Percentiles rank a stretch among this genome's conserved stretches.
phyloP scores from a whole-genome alignment of 1,140 invertebrate species.

The Drosophila nigrodunni region DNA sequence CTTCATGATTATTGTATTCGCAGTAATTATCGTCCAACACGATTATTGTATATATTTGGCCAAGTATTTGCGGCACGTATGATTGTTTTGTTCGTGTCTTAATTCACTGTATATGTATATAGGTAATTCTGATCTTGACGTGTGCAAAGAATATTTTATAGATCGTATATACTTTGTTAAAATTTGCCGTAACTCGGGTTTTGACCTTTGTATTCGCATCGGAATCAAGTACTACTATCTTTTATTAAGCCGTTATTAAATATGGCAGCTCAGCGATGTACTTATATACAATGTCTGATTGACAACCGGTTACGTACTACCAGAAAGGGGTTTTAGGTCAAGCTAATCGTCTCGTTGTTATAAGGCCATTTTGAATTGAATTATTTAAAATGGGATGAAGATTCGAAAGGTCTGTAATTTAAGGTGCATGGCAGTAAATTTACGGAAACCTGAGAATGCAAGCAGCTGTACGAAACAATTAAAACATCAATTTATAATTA shows the following conservation, averaged over 20 bases:
- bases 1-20: no score
- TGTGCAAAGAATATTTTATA: constrained; percentile 14
- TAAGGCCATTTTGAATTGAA: background rate
- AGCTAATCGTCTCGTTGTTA: background rate
- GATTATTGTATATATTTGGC: background rate
- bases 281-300: constrained; percentile 24
- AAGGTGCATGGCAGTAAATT: constrained; percentile 1
- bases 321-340: constrained; percentile 15
- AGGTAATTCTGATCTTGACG: background rate
- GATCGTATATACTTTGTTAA: background rate
- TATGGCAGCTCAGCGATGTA: constrained; percentile 2
- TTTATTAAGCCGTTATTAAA: constrained; percentile 27
- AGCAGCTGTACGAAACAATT: constrained; percentile 5
- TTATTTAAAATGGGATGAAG: background rate
- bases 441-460: constrained; percentile 23
- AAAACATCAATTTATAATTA: no score
- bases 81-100: constrained; percentile 3
- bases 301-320: constrained; percentile 11
- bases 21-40: background rate
- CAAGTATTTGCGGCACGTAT: constrained; percentile 17
- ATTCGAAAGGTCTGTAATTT: background rate
- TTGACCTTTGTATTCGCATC: constrained; percentile 33
- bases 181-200: constrained; percentile 17
- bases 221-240: constrained; percentile 9
- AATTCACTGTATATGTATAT: constrained; percentile 1